phyloP scores from a whole-genome alignment of 2,113 vertebrate species.

The Takifugu bimaculatus region DNA sequence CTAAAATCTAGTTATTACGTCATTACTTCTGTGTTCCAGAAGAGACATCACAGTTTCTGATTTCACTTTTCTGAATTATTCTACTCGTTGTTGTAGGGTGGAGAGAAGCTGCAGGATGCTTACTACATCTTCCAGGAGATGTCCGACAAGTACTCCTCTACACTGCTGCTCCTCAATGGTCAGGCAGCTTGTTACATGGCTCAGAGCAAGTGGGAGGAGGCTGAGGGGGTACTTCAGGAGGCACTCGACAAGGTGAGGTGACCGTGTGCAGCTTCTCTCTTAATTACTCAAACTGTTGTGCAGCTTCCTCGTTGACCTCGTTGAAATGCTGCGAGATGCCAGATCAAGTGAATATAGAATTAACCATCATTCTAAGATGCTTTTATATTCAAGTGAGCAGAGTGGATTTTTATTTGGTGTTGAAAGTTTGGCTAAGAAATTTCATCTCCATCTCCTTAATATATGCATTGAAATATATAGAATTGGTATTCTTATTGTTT shows the following conservation, averaged over 20 bases:
- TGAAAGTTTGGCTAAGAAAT: not conserved
- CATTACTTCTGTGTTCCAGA: too few relatives aligned
- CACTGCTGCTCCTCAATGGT: conserved; percentile 88
- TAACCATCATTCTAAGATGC: not conserved
- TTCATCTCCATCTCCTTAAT: not conserved
- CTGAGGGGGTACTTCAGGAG: conserved; percentile 86
- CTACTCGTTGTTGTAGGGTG: conserved; percentile 75
- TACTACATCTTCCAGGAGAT: conserved; percentile 99
- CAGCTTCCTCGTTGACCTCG: not conserved
- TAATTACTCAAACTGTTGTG: not conserved
- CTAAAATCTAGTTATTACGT: too few relatives aligned
- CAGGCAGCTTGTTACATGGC: conserved; percentile 91
- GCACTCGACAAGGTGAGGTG: conserved; percentile 63
- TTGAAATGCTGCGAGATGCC: not conserved
- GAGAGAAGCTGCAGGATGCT: conserved; percentile 93
- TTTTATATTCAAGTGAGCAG: not conserved
- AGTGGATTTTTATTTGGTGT: not conserved
- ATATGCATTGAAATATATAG: not conserved
- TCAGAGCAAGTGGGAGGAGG: conserved; percentile 94
- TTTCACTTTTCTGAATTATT: not conserved
- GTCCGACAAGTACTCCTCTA: conserved; percentile 89
- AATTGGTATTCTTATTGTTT: too few relatives aligned
- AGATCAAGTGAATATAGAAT: not conserved
- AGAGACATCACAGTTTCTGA: too few relatives aligned
- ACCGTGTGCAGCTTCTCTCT: not conserved